These are phyloP conservation scores for Nothoprocta pentlandii DNA, from an alignment of 2,113 vertebrate genomes.

Conservation along the genomic window DNA sequence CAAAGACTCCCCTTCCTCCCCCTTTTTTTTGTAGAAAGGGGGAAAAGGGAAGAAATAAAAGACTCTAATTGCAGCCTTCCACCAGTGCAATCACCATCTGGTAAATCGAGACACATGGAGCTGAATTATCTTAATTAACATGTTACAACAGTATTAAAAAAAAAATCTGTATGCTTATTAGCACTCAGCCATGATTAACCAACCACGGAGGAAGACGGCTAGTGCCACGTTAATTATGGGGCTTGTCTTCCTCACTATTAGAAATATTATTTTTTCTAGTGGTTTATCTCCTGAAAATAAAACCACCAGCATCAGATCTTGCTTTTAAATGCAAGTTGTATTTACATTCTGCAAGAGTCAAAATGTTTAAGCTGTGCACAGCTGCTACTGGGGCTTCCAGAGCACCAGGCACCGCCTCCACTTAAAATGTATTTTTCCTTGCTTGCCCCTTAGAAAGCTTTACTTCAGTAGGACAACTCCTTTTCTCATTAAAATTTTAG, in stretches of 20 bases:
- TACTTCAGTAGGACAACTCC: background rate
- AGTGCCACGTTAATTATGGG: constrained; percentile 64
- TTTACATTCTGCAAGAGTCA: constrained; percentile 16
- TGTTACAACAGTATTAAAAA: constrained; percentile 75
- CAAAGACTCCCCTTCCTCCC: constrained; percentile 5
- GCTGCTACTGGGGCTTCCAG: background rate
- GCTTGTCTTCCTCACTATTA: constrained; percentile 58
- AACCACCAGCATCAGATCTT: background rate
- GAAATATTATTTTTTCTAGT: background rate
- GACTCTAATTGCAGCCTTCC: constrained; percentile 80
- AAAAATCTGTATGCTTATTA: constrained; percentile 71
- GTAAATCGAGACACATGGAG: constrained; percentile 76
- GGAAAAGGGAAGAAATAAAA: constrained; percentile 71
- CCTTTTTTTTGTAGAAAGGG: background rate
- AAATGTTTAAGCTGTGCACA: constrained; percentile 31
- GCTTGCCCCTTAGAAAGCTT: background rate
- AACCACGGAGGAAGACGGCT: constrained; percentile 46
- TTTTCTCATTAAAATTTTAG: background rate
- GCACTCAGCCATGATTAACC: constrained; percentile 70
- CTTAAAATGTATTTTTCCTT: background rate
- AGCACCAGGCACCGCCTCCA: background rate
- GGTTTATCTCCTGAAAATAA: constrained; percentile 37
- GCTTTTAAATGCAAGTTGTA: constrained; percentile 39
- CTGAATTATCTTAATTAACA: constrained; percentile 83
- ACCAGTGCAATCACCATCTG: constrained; percentile 80